Evolutionary conservation across 2,113 vertebrate genomes (phyloP).

Genomic region (Zingel zingel): DNA sequence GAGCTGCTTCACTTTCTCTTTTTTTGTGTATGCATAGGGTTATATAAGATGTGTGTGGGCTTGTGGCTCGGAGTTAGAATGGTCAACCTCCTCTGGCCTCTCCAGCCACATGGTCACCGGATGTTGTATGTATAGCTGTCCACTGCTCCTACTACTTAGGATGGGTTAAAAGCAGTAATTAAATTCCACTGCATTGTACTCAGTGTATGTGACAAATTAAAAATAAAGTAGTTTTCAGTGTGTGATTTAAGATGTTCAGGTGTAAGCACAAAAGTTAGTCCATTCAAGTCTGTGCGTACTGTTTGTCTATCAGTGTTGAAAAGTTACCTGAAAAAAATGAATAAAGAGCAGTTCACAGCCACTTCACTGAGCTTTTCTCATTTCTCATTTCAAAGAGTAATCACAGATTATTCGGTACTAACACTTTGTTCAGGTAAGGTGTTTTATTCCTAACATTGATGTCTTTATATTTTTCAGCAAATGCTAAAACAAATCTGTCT

Average conservation of each 20-base stretch:
- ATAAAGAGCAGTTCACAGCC: background rate
- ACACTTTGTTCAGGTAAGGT: background rate
- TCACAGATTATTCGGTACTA: background rate
- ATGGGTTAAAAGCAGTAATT: too few species aligned
- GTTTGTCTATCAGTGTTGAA: background rate
- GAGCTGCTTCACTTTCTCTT: slow-evolving; percentile 69
- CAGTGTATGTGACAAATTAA: too few species aligned
- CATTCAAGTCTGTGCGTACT: background rate
- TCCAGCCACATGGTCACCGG: too few species aligned
- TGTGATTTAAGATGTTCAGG: slow-evolving; percentile 29
- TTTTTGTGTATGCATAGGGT: slow-evolving; percentile 48
- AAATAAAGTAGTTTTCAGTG: background rate
- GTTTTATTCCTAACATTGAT: background rate
- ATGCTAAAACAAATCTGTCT: background rate
- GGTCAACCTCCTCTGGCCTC: too few species aligned
- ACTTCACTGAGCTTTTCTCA: background rate
- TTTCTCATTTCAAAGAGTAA: background rate
- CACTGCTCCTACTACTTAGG: too few species aligned
- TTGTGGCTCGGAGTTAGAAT: too few species aligned
- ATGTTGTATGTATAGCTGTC: too few species aligned
- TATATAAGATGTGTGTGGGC: background rate
- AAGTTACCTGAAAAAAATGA: background rate
- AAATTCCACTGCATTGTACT: too few species aligned
- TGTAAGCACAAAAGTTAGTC: slow-evolving; percentile 13
- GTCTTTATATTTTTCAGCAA: background rate